Percentiles rank a stretch among this genome's conserved stretches.
Evolutionary conservation across 2,888 invertebrate species (phyloP).

Genomic region (Tanytarsus gracilentus): DNA sequence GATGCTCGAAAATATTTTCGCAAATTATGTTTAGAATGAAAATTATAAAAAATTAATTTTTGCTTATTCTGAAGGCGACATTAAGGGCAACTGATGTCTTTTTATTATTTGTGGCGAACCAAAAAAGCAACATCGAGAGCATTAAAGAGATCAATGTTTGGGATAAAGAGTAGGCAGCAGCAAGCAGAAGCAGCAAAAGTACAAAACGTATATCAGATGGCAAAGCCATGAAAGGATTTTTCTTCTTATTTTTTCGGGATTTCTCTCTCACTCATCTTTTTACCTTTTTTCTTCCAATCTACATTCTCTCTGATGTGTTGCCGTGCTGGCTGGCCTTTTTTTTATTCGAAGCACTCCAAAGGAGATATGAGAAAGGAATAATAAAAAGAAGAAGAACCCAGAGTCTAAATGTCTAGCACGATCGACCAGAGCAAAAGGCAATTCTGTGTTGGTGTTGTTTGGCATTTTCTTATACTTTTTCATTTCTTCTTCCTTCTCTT

Average conservation of each 20-base stretch:
- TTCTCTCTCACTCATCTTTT: slow-evolving; percentile 16
- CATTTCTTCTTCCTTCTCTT: background rate
- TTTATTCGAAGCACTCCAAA: background rate
- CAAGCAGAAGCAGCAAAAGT: background rate
- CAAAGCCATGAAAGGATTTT: slow-evolving; percentile 28
- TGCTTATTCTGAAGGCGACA: too few relatives aligned
- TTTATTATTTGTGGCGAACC: too few relatives aligned
- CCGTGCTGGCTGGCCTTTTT: slow-evolving; percentile 9
- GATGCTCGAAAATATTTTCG: too few relatives aligned
- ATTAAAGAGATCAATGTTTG: background rate
- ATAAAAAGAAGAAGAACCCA: slow-evolving; percentile 20
- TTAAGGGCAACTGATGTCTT: too few relatives aligned
- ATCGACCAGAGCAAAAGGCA: background rate
- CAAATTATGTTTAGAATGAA: too few relatives aligned
- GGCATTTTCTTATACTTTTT: slow-evolving; percentile 3
- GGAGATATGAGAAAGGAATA: slow-evolving; percentile 9
- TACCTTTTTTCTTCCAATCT: slow-evolving; percentile 7
- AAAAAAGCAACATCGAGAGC: too few relatives aligned
- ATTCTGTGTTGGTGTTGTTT: slow-evolving; percentile 20
- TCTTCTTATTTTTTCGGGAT: slow-evolving; percentile 24
- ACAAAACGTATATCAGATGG: slow-evolving; percentile 26
- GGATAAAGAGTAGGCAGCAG: slow-evolving; percentile 1
- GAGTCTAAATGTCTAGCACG: slow-evolving; percentile 28
- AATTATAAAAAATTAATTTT: too few relatives aligned
- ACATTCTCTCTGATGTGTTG: too few relatives aligned